These are phyloP conservation scores for Conopomorpha cramerella DNA, from an alignment of 1,140 invertebrate species.

Conservation along the genomic window DNA sequence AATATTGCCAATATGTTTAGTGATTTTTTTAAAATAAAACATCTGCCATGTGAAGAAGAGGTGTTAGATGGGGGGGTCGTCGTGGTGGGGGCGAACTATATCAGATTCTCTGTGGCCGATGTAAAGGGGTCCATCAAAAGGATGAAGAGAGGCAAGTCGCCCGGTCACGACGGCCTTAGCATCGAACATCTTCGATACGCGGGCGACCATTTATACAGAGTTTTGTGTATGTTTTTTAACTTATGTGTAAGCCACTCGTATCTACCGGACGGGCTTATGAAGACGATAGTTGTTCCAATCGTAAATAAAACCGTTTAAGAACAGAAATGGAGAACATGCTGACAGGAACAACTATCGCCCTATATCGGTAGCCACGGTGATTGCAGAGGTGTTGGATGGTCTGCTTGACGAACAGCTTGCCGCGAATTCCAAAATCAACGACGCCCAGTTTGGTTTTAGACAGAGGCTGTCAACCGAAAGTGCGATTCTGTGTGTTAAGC, in stretches of 20 bases:
- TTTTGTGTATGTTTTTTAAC: constrained; percentile 3
- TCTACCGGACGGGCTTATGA: constrained; percentile 1
- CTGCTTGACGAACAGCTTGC: too few relatives aligned
- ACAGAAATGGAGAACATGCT: not conserved
- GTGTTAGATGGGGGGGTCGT: too few relatives aligned
- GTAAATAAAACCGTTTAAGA: too few relatives aligned
- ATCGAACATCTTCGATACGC: constrained; percentile 4
- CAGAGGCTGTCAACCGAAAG: constrained; percentile 1
- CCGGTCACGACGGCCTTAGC: constrained; percentile 2
- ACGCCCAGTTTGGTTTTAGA: too few relatives aligned
- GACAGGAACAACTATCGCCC: constrained; percentile 3
- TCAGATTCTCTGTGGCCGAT: not conserved
- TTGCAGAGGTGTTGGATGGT: constrained; percentile 1
- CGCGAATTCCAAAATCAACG: not conserved
- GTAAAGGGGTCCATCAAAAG: not conserved
- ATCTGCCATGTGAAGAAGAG: too few relatives aligned
- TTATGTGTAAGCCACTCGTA: constrained; percentile 3
- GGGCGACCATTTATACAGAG: constrained; percentile 1
- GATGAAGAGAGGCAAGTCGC: constrained; percentile 6
- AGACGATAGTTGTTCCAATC: constrained; percentile 1
- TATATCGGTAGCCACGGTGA: constrained; percentile 1
- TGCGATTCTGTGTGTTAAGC: too few relatives aligned
- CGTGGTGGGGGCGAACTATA: not conserved
- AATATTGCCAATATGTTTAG: too few relatives aligned
- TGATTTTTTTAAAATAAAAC: too few relatives aligned